Evolutionary conservation across 1,140 invertebrate species (phyloP), one percentile per base, ranked within the genome.

Genomic region (Maconellicoccus hirsutus): DNA sequence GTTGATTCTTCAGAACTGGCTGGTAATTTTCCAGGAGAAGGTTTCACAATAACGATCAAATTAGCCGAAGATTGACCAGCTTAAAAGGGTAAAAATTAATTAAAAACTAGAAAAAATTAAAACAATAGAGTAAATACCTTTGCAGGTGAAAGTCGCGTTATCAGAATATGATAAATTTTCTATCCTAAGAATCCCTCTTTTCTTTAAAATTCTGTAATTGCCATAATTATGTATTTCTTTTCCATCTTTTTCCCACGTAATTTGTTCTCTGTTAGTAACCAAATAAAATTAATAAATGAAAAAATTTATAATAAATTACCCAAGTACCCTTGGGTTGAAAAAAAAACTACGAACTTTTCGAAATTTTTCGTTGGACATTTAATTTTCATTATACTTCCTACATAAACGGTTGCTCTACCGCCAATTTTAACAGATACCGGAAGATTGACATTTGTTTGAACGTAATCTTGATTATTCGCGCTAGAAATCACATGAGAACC

Each of bases 321-420:
- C n/a, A n/a, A n/a, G n/a, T n/a, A n/a, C 29, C 12, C 29, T 33
- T 12, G 29, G 3, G 29, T 33, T 33, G 29, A 33, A 59, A 69
- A 52, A 69, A 73, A 12, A 8, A 26, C 7, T 26, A 74, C 78
- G 77, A 75, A 84, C 84, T 89, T 77, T 84, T 91, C 78, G 82
- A 86, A 84, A 59, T 70, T 71, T 85, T 89, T 86, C 7, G 93
- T 91, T 0, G 92, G 92, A 77, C 93, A 96, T 77, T 92, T 90
- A 73, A 96, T 92, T 79, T 93, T 94, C 63, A 96, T 84, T 76
- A 89, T 88, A 0, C 91, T 92, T 42, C 92, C 92, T 74, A 87
- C 85, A 79, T 90, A 94, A 33, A 96, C 87, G 0, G 87, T 88
- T 0, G 92, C 93, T 6, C 86, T 86, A 0, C 92, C 92, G 0